Percentiles rank a stretch among this genome's conserved stretches.
phyloP scores from a whole-genome alignment of 1,140 invertebrate species.

The Calosoma granatense region DNA sequence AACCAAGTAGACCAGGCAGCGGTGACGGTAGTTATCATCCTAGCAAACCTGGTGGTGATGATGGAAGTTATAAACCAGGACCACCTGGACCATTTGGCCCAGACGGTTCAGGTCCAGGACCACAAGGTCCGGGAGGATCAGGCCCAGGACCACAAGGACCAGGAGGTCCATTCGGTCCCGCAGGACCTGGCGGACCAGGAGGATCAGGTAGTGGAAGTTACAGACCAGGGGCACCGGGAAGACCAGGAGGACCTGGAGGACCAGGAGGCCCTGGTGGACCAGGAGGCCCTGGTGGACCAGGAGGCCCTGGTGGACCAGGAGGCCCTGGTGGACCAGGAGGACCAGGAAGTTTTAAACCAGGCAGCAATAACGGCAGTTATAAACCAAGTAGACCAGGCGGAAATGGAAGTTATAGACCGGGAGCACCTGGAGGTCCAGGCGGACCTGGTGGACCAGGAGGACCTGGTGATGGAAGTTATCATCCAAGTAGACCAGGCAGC shows the following conservation, averaged over 20 bases:
- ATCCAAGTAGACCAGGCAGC: conserved; percentile 1
- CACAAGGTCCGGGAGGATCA: conserved; percentile 11
- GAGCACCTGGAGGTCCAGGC: conserved; percentile 5
- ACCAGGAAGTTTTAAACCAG: not conserved
- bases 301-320: conserved; percentile 10
- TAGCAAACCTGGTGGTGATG: conserved; percentile 15
- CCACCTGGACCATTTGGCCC: conserved; percentile 21
- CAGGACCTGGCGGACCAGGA: conserved; percentile 23
- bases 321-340: not conserved
- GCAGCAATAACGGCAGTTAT: not conserved
- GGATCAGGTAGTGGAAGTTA: not conserved
- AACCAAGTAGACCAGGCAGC: conserved; percentile 16
- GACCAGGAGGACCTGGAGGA: conserved; percentile 2
- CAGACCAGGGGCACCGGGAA: not conserved
- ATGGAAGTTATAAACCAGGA: not conserved
- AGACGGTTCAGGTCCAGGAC: conserved; percentile 16
- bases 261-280: conserved; percentile 16
- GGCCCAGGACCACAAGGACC: conserved; percentile 20
- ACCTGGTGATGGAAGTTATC: not conserved
- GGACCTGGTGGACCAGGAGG: conserved; percentile 5
- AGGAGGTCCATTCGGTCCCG: conserved; percentile 18
- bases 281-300: conserved; percentile 16
- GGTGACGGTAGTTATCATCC: conserved; percentile 17
- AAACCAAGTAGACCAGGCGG: not conserved
- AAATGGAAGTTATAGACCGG: conserved; percentile 9